Evolutionary conservation across 2,113 vertebrate species (phyloP), one percentile per base, ranked within the genome.

Genomic region (Ammodytes marinus): DNA sequence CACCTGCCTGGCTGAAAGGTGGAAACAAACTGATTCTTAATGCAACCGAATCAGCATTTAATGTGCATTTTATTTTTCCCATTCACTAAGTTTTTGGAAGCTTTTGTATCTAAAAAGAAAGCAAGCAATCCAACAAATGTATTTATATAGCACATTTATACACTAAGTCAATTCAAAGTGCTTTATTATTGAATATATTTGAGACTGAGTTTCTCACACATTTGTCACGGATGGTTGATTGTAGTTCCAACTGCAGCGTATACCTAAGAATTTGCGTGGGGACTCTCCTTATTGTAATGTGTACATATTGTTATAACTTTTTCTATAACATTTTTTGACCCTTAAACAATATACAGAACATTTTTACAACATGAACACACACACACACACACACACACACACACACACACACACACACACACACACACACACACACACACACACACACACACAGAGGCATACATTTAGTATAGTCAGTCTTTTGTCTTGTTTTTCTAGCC

Each of bases 21-120:
- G 70, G 79, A 82, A 90, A 75, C 74, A 60, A 88, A 88, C 76
- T 6, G 59, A 79, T 86, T 91, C 61, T 67, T 55, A 39, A 60
- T 27, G 52, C 50, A 35, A 45, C 53, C 17, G 69, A 60, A 27
- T 27, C 27, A 27, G 27, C 27, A 27, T 27, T 27, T 27, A 27
- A 27, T 27, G 61, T 15, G 50, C 39, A 19, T 54, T 70, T 60
- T 49, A 7, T 59, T 49, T 81, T 43, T 39, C 54, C 52, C 35
- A 52, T 67, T 71, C 27, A 17, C 14, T 37, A 19, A 49, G 53
- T 15, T 43, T 46, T 14, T 4, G 40, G 2, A 6, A 0, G 42
- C 10, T 3, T 4, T 42, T 52, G 13, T 27, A 13, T 74, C 59
- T 61, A 35, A 15, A 7, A 58, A 13, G 52, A 27, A 27, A 27